Percentiles rank a stretch among this genome's conserved stretches.
phyloP scores from a whole-genome alignment of 2,113 vertebrate species.

The Parus major region DNA sequence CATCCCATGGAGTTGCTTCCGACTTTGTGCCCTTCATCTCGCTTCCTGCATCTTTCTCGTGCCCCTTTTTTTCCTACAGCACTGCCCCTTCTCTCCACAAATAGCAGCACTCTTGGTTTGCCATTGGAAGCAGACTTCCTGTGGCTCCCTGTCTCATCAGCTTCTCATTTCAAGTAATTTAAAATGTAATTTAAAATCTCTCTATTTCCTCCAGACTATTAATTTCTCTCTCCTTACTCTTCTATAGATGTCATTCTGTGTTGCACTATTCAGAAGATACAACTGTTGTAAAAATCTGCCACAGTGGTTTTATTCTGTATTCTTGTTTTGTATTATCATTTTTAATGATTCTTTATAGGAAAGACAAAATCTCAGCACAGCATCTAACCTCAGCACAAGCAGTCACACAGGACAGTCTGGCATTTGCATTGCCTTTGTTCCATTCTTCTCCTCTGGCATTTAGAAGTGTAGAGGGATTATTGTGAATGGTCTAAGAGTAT shows the following conservation, averaged over 20 bases:
- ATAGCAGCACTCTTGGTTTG: conserved; percentile 67
- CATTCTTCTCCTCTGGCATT: conserved; percentile 47
- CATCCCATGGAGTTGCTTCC: conserved; percentile 43
- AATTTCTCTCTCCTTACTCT: conserved; percentile 58
- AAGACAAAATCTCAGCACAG: conserved; percentile 39
- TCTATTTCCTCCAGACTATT: conserved; percentile 66
- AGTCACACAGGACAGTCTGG: conserved; percentile 52
- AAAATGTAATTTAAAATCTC: conserved; percentile 67
- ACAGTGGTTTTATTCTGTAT: conserved; percentile 16
- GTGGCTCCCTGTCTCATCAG: conserved; percentile 62
- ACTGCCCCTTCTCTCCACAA: conserved; percentile 61
- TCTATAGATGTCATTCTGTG: conserved; percentile 38
- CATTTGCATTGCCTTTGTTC: conserved; percentile 65
- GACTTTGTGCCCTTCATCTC: conserved; percentile 47
- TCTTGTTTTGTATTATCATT: conserved; percentile 32
- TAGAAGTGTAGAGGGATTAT: conserved; percentile 42
- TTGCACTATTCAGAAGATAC: not conserved
- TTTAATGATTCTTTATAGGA: conserved; percentile 51
- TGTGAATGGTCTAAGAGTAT: conserved; percentile 17
- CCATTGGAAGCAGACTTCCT: conserved; percentile 65
- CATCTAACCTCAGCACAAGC: conserved; percentile 33
- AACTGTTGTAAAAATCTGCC: conserved; percentile 20
- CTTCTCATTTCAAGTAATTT: conserved; percentile 68
- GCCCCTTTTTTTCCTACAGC: conserved; percentile 42
- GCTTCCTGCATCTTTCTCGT: conserved; percentile 33